Evolutionary conservation across 92 coral and sea anemone genomes (phyloP).

Genomic region (Bergia sp.): DNA sequence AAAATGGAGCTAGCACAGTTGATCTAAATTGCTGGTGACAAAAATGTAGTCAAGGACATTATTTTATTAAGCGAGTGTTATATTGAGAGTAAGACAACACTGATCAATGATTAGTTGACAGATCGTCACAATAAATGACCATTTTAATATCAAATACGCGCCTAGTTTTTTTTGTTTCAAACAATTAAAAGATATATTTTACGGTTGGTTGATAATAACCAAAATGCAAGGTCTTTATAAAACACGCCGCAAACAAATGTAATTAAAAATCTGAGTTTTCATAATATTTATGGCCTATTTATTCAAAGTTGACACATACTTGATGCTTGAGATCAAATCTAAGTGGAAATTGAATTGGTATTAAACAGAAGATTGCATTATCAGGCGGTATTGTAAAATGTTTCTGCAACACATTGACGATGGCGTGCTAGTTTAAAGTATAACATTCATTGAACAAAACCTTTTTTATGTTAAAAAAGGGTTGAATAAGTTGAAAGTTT

Average conservation of each 20-base stretch:
- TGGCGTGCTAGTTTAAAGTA: no score
- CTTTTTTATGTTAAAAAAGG: no score
- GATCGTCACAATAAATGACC: not conserved
- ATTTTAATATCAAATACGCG: not conserved
- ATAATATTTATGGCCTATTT: slow-evolving; percentile 1
- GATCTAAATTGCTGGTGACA: not conserved
- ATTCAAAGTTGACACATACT: not conserved
- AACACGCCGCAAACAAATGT: not conserved
- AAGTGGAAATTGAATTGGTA: not conserved
- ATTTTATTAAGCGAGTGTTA: not conserved
- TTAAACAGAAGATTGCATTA: no score
- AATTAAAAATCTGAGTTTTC: not conserved
- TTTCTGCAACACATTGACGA: no score
- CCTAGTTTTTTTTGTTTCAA: not conserved
- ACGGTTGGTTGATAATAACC: not conserved
- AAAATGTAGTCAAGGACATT: not conserved
- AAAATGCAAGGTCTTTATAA: not conserved
- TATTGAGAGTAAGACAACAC: not conserved
- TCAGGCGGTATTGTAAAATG: no score
- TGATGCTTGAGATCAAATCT: not conserved
- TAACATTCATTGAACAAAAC: no score
- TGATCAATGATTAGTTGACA: not conserved
- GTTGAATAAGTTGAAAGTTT: not conserved
- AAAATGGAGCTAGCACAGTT: not conserved
- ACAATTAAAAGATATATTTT: not conserved